phyloP scores from a whole-genome alignment of 2,113 vertebrate species.

The Cynopterus brachyotis region DNA sequence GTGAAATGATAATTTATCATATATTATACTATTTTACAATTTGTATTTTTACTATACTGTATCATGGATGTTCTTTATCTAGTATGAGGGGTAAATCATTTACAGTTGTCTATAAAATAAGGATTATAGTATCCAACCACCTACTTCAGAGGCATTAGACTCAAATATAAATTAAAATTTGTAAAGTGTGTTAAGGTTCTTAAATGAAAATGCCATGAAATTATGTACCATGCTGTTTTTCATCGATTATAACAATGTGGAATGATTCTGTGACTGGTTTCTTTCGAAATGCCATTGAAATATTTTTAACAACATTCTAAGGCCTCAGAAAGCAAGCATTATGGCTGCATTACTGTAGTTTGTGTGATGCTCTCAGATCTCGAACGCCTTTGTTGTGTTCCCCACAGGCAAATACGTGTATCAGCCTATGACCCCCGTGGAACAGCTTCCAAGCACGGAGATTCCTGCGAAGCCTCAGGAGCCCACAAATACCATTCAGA shows the following conservation, averaged over 20 bases:
- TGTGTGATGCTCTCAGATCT: not conserved
- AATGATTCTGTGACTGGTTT: not conserved
- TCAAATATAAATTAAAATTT: slow-evolving; percentile 11
- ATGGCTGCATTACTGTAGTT: not conserved
- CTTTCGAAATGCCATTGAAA: not conserved
- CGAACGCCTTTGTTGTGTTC: not conserved
- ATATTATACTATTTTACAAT: not conserved
- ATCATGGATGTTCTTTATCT: not conserved
- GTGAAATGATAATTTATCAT: not conserved
- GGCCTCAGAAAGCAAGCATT: not conserved
- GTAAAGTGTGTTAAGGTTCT: not conserved
- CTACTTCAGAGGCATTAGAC: not conserved
- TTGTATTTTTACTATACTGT: not conserved
- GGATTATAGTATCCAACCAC: too few species aligned
- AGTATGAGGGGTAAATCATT: not conserved
- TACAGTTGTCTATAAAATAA: not conserved
- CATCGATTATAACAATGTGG: not conserved
- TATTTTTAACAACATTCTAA: not conserved
- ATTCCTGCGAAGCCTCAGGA: slow-evolving; percentile 88
- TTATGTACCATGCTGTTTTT: not conserved
- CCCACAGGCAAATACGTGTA: slow-evolving; percentile 95
- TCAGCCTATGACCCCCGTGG: slow-evolving; percentile 98
- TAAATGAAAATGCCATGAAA: not conserved
- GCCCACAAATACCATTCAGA: slow-evolving; percentile 90
- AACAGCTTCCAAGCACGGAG: slow-evolving; percentile 94